Evolutionary conservation across 2,113 vertebrate genomes (phyloP), one percentile per base, ranked within the genome.

Genomic region (Alaudala cheleensis): DNA sequence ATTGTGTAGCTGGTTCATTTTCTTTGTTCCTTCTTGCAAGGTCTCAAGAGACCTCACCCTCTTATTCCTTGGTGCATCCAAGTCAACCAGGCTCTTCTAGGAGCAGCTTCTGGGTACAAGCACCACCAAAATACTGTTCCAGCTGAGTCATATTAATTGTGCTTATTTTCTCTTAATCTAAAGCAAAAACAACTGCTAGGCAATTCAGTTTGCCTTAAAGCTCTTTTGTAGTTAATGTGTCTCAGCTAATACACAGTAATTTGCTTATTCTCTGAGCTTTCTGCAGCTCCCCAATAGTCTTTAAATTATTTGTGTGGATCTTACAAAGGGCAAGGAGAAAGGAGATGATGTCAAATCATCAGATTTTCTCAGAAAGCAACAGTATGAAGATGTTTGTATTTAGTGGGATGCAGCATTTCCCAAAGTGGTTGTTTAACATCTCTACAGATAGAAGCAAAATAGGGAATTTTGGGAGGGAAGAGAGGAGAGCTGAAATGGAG

Each of bases 71-170:
- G 34, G 14, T 65, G 14, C 28, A 76, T 72, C 15, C 20, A 67
- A 58, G 18, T 40, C 61, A 79, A 7, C 25, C 53, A 42, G 12
- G 12, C 67, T 93, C 49, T 90, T 93, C 50, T 31, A 60, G 78
- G 57, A 93, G 57, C 25, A 91, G 12, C 81, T 81, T 78, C 44
- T 78, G 26, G 37, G 47, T 86, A 73, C 33, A 62, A 66, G 33
- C 16, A 70, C 9, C 28, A 80, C 45, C 37, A 60, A 92, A 95
- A 89, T 79, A 58, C 29, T 0, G 0, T 64, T 72, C n/a, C 22
- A 90, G 50, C 33, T 88, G 76, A 94, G 73, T 94, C 92, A 89
- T 76, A 72, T 90, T 86, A 90, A 92, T 80, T 83, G 56, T 83
- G 20, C 26, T 69, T 88, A 58, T 92, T 94, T 96, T 77, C 67